Evolutionary conservation across 2,888 invertebrate species (phyloP), one percentile per base, ranked within the genome.

Genomic region (Acleris emargana): DNA sequence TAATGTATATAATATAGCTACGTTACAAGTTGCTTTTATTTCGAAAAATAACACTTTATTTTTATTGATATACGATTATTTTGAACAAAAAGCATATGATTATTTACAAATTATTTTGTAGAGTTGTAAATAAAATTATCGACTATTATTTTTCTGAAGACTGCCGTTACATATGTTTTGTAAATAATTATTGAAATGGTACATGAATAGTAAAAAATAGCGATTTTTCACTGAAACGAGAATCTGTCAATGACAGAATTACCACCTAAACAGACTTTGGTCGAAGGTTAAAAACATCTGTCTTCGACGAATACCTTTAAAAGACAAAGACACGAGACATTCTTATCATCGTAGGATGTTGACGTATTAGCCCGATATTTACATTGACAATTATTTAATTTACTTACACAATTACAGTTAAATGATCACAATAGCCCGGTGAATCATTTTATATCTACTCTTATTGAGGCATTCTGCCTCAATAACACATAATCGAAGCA

Each of bases 371-470:
- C 91, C 91, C 91, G 82, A 83, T 81, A 57, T 57, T 64, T 82
- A 82, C 73, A 75, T 74, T 80, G 76, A 82, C 73, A 82, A 81
- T 83, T 79, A 75, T 85, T 88, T 79, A 74, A 72, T 69, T 82
- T 84, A 17, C 5, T 64, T 67, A 38, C 77, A 83, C 73, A 82
- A 76, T 71, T 74, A 72, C 75, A 80, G 75, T 74, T 76, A 78
- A 78, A 74, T 74, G 70, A 80, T 80, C 79, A 84, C 89, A 91
- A 91, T 91, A 91, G 91, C 91, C 91, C 91, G 86, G 86, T 81
- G 76, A 81, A 86, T 82, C 79, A 83, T 87, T 86, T 74, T 74
- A 67, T 80, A 55, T 71, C 83, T 82, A 84, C 83, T 84, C 79
- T 72, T 67, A 67, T 68, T 73, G 78, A 75, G 73, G 69, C 72